phyloP scores from a whole-genome alignment of 2,797 vertebrate species.

The Lacerta agilis region DNA sequence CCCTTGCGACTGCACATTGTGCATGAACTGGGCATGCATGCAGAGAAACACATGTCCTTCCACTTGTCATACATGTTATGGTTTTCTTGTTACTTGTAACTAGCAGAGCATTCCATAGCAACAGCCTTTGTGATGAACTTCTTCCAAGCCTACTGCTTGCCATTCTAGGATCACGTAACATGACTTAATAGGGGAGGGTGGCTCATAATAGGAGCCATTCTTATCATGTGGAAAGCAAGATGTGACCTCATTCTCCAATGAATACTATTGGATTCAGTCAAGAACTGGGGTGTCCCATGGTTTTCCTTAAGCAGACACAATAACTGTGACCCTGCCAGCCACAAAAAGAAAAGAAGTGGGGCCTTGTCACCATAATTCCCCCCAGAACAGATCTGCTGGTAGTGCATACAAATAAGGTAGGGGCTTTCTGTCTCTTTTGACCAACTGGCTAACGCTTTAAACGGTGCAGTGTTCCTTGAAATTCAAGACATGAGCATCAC shows the following conservation, averaged over 20 bases:
- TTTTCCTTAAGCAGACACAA: background rate
- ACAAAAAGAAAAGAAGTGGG: background rate
- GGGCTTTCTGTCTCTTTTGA: conserved; percentile 8
- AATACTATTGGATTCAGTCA: background rate
- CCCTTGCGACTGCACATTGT: background rate
- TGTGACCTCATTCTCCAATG: background rate
- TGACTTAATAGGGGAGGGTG: background rate
- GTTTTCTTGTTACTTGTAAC: background rate
- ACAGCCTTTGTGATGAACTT: background rate
- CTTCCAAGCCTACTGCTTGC: background rate
- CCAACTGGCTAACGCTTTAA: conserved; percentile 7
- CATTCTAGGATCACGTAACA: background rate
- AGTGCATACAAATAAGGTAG: conserved; percentile 44
- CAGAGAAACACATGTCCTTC: background rate
- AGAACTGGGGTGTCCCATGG: background rate
- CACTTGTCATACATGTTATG: background rate
- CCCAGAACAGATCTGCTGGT: conserved; percentile 32
- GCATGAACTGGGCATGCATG: background rate
- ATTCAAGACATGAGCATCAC: background rate
- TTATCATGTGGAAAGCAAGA: background rate
- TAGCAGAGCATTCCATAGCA: no score
- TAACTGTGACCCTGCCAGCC: background rate
- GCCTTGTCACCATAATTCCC: background rate
- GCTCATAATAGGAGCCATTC: background rate
- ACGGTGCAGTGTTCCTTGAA: background rate